Percentiles rank a stretch among this genome's conserved stretches.
Conservation (phyloP, 1,140 invertebrate genomes). For the Manduca sexta region DNA sequence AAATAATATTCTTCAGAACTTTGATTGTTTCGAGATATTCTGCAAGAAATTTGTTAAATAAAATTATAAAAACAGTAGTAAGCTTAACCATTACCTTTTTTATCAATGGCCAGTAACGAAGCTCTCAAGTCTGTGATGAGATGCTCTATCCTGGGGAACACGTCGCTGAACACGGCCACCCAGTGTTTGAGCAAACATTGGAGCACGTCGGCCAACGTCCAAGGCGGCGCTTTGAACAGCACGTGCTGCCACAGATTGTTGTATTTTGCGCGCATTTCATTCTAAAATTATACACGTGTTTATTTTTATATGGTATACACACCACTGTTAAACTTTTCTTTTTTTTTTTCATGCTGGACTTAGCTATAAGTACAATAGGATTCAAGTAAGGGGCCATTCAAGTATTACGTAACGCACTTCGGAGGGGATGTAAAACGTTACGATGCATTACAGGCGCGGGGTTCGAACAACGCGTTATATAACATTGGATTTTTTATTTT, state of each 20-base stretch:
- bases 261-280: conserved; percentile 62
- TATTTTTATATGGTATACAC: too few species aligned
- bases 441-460: too few species aligned
- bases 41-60: not conserved
- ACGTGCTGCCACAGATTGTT: conserved; percentile 55
- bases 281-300: conserved; percentile 45
- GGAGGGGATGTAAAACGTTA: too few species aligned
- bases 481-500: too few species aligned
- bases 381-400: too few species aligned
- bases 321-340: too few species aligned
- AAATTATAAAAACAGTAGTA: too few species aligned
- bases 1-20: too few species aligned
- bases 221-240: conserved; percentile 52
- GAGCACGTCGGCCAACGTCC: conserved; percentile 47
- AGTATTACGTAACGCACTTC: too few species aligned
- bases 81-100: conserved; percentile 35
- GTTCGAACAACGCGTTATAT: too few species aligned
- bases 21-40: not conserved
- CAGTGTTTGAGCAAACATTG: conserved; percentile 59
- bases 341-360: too few species aligned
- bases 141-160: conserved; percentile 55
- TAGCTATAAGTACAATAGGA: too few species aligned
- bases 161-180: conserved; percentile 58
- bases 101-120: conserved; percentile 26
- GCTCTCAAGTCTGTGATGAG: conserved; percentile 44